Base-by-base conservation (phyloP, 2,113 vertebrate genomes). In the Gallinago undulata region DNA sequence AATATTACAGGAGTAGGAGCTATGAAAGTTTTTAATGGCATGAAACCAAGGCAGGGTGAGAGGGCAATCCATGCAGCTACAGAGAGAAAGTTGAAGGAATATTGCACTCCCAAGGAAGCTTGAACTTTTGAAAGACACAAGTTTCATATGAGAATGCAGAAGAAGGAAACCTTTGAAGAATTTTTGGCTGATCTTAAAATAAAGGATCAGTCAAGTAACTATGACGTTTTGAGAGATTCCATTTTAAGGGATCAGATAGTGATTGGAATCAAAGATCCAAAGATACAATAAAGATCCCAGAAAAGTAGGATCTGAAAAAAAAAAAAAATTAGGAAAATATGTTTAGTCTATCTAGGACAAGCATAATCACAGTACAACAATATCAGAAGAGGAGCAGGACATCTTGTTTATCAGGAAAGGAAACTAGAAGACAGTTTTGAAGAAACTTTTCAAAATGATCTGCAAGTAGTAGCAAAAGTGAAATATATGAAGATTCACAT, bases 161-260 rank as follows among this genome's bases (percentile, higher is more conserved):
- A 73, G 70, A 39, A 93, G 8, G 64, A 78, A 77, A n/a, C 45
- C 60, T 95, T 93, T 96, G 95, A 95, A 94, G 72, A 92, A 93
- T 93, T 95, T 95, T 92, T 94, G 55, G 80, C 69, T 59, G 47
- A 43, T 94, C 84, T 95, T 74, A 89, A 89, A 93, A 95, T 95
- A 96, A 47, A 15, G 0, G 66, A 92, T 91, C 64, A 59, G 73
- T 81, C 68, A 89, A 75, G 56, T 47, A 86, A n/a, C 30, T 55
- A 12, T 35, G 74, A 51, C 3, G 3, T 85, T 85, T 82, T 93
- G 74, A 82, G 66, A 93, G 82, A 90, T 66, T 91, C 66, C 57
- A 30, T 90, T 87, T 51, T 53, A 93, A 88, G 69, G 43, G 37
- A 89, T 90, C 68, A 80, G 55, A 53, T 28, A 57, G 28, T 16